Evolutionary conservation across 1,140 invertebrate genomes (phyloP), one percentile per base, ranked within the genome.

Genomic region (Radopholus similis): DNA sequence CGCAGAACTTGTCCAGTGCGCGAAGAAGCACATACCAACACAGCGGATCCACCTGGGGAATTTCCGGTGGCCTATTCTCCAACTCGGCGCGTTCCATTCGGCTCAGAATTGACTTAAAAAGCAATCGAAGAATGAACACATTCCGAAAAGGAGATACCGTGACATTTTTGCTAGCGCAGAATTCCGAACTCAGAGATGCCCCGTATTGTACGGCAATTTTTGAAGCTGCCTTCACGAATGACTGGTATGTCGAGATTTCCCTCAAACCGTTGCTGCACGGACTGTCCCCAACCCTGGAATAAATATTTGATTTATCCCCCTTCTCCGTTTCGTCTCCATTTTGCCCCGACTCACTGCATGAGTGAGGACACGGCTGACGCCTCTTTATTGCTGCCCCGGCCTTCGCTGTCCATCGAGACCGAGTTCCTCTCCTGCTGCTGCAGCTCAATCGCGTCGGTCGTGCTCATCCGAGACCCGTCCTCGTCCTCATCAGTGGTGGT

Each of bases 21-120:
- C 93, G 86, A 3, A 97, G 83, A 51, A 96, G 87, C 6, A 96
- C 88, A 83, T 96, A 95, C 81, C 92, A 93, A 37, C 93, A 88
- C 11, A 76, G 54, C 8, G 76, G 64, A 32, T 76, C 60, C n/a
- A n/a, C n/a, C n/a, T n/a, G n/a, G n/a, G n/a, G 38, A 70, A 53
- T 49, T 38, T 26, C 18, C 15, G 56, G 49, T 1, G 63, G 63
- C 37, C 21, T 18, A 23, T 65, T 11, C 9, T 65, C 28, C n/a
- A 64, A 21, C 47, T 68, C 28, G 6, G 66, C 51, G 15, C 26
- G 9, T 37, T 35, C 34, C 11, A 68, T 68, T 55, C 35, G 38
- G 18, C 44, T 32, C 26, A 68, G 21, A 26, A 68, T 38, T 6
- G 28, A 30, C 66, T 68, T 15, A 34, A 68, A 54, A 0, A 21